Percentiles rank a stretch among this genome's conserved stretches.
Evolutionary conservation across 2,113 vertebrate species (phyloP).

Genomic region (Heterotis niloticus): DNA sequence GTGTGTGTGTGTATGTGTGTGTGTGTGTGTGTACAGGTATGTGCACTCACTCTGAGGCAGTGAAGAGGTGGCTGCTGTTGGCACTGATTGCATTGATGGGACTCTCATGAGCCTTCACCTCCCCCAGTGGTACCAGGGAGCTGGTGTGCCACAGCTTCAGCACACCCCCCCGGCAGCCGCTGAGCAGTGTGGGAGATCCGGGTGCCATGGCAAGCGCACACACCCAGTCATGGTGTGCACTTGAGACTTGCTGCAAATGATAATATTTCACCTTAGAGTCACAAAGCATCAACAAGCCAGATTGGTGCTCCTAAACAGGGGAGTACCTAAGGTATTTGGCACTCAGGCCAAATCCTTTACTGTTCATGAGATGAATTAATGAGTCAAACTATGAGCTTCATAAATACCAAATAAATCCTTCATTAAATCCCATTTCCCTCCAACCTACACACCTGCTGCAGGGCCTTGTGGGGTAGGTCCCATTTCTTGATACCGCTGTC

Average conservation of each 20-base stretch:
- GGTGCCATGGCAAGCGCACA: constrained; percentile 81
- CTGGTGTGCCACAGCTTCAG: constrained; percentile 87
- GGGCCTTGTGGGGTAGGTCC: constrained; percentile 89
- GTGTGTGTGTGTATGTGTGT: too few relatives aligned
- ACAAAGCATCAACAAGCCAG: background rate
- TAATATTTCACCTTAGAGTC: background rate
- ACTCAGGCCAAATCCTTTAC: too few relatives aligned
- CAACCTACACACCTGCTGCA: constrained; percentile 77
- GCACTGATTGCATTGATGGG: constrained; percentile 86
- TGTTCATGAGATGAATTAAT: too few relatives aligned
- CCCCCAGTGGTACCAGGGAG: constrained; percentile 70
- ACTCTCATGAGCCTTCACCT: constrained; percentile 84
- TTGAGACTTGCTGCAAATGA: constrained; percentile 76
- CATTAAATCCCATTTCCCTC: too few relatives aligned
- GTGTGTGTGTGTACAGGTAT: background rate
- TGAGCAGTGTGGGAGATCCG: constrained; percentile 69
- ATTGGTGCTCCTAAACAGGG: background rate
- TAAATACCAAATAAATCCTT: too few relatives aligned
- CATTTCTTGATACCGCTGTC: constrained; percentile 98
- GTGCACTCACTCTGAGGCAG: constrained; percentile 86
- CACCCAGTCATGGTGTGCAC: constrained; percentile 83
- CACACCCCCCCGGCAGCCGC: constrained; percentile 83
- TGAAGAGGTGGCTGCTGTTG: constrained; percentile 88
- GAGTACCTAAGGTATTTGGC: too few relatives aligned
- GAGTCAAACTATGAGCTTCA: too few relatives aligned